Conservation (phyloP, 2,797 vertebrate genomes). For the Cuculus canorus region DNA sequence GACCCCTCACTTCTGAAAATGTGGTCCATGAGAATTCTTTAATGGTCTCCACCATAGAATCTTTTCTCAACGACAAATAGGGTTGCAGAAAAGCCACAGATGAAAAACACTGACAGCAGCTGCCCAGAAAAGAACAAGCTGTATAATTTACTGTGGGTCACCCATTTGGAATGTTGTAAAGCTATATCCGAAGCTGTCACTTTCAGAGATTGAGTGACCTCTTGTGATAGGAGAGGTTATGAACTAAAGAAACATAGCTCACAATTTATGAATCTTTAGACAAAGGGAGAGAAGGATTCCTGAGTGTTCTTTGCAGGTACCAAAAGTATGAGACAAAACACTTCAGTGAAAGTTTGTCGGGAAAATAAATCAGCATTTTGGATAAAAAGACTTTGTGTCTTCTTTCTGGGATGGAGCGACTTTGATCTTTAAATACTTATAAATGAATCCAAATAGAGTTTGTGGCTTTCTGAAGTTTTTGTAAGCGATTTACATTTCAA, state of each 20-base stretch:
- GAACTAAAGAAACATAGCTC: slow-evolving; percentile 19
- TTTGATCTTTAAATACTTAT: slow-evolving; percentile 57
- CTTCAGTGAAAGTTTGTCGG: neutral
- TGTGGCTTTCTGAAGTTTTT: slow-evolving; percentile 39
- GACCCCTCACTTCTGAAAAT: neutral
- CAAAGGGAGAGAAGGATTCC: neutral
- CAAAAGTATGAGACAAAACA: neutral
- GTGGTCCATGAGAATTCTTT: slow-evolving; percentile 1
- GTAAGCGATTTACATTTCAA: slow-evolving; percentile 60
- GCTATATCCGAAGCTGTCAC: slow-evolving; percentile 39
- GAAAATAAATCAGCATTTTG: slow-evolving; percentile 15
- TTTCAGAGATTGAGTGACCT: slow-evolving; percentile 16
- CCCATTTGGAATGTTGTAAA: neutral
- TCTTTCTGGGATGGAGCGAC: neutral
- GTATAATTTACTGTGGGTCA: neutral
- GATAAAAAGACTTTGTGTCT: neutral
- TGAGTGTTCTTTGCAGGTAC: neutral
- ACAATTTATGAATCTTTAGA: slow-evolving; percentile 21
- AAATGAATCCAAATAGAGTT: slow-evolving; percentile 58
- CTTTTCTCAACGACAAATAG: neutral
- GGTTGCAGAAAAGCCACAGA: neutral
- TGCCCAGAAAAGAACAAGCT: neutral
- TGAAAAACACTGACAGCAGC: slow-evolving; percentile 39
- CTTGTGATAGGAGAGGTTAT: slow-evolving; percentile 8
- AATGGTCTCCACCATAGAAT: neutral